Base-by-base conservation (phyloP, 2,113 vertebrate species). In the Uropsilus gracilis region DNA sequence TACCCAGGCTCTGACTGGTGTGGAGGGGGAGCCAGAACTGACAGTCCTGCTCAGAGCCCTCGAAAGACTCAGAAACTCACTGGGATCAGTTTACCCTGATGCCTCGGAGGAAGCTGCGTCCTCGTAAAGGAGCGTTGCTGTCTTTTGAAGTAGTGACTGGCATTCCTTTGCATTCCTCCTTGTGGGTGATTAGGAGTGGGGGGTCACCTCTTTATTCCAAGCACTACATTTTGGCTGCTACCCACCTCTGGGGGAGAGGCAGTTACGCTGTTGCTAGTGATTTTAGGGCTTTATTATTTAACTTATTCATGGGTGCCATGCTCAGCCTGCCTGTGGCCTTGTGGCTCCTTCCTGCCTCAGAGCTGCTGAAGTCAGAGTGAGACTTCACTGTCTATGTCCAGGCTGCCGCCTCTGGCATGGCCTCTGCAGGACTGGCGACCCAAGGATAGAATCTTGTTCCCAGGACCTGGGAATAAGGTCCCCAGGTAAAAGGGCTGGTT, bases 281-380 rank as follows among this genome's bases (percentile, higher is more conserved):
- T 13, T 68, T 93, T 96, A 95, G 96, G 92, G 95, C 96, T 97
- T 63, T 95, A 83, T 94, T 96, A 96, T 94, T 98, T 98, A 98
- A 98, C 97, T 98, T 98, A 98, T 97, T 98, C 64, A 66, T 17
- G 71, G 68, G 53, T 28, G 83, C 59, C 14, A 3, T 24, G 80
- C 55, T 10, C 48, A 64, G 89, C 68, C 55, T 34, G 34, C 59
- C 69, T 37, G 7, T 2, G 42, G 93, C 78, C 1, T 16, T 24
- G 6, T 0, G 0, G 61, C 30, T 22, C 64, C 71, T 63, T 2
- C 69, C 0, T 53, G 89, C 95, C 94, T 72, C 30, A 22, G 24
- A 50, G 30, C 44, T 94, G 89, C 78, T 69, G 77, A 13, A 8
- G 50, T 55, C 61, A n/a, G 42, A 2, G 42, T 3, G 5, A 53